Evolutionary conservation across 2,888 invertebrate genomes (phyloP), one percentile per base, ranked within the genome.

Genomic region (Microlaimidae sp.): DNA sequence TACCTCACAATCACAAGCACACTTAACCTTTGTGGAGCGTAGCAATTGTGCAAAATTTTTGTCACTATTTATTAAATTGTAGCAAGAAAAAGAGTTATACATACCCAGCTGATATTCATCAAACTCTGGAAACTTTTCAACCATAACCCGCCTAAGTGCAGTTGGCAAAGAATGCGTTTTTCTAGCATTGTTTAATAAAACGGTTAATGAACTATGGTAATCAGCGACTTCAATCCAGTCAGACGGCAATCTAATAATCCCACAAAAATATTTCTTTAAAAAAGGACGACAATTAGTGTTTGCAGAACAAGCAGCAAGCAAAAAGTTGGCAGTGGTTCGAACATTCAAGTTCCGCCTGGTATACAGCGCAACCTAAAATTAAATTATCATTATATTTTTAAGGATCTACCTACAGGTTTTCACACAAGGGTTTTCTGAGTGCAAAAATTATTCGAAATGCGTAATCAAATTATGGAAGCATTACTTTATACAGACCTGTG

Each of bases 221-320:
- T 73, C 71, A 28, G 73, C 73, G 19, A 74, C 73, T 58, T 73
- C 72, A 28, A 74, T 71, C 74, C 74, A 75, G 61, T 75, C 75
- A 2, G 74, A 70, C n/a, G 75, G 75, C 52, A 74, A 61, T 52
- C 62, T 60, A 43, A 74, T 65, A 17, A 67, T 60, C 5, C 61
- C 55, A 50, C 58, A 60, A 62, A 67, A 75, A 59, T 75, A 75
- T 57, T 71, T 72, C 56, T 63, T 64, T 51, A 75, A 58, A 59
- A 62, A 73, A 2, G 66, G 66, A 7, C 73, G 63, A 56, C 73
- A 73, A 3, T 61, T 49, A 3, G 60, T 56, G 1, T 63, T 57
- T 43, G 63, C 64, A 5, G 74, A 63, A 24, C 73, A 69, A 53
- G 66, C 63, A 2, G 74, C 71, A 52, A 75, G 58, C 51, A 75